These are phyloP conservation scores for Cantharis lateralis DNA, from an alignment of 2,888 invertebrate species.

Conservation along the genomic window DNA sequence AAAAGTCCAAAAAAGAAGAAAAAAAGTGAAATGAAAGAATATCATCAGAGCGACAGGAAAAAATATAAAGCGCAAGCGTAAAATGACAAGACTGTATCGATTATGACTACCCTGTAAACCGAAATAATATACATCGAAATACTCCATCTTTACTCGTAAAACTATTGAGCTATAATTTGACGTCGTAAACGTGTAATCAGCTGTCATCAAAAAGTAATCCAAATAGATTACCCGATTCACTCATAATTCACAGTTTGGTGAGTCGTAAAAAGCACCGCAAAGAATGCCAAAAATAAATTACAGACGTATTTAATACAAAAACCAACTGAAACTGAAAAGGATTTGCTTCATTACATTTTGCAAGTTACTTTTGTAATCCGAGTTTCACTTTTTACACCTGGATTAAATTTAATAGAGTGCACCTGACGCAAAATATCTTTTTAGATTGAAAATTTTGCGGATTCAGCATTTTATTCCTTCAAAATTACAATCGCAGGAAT, in stretches of 20 bases:
- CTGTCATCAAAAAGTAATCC: background rate
- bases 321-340: background rate
- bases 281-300: background rate
- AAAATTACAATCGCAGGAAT: background rate
- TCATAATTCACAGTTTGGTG: background rate
- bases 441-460: background rate
- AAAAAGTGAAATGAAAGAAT: slow-evolving; percentile 28
- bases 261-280: background rate
- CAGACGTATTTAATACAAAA: background rate
- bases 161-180: slow-evolving; percentile 17
- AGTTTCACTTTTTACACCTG: background rate
- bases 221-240: background rate
- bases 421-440: background rate
- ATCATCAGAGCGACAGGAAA: slow-evolving; percentile 4
- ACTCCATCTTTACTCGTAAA: slow-evolving; percentile 19
- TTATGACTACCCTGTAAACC: slow-evolving; percentile 19
- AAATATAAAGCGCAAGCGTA: slow-evolving; percentile 19
- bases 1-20: slow-evolving; percentile 40
- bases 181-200: background rate
- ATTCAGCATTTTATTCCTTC: background rate
- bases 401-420: background rate
- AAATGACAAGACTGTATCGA: slow-evolving; percentile 17
- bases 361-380: background rate
- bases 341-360: background rate
- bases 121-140: slow-evolving; percentile 15